Base-by-base conservation (phyloP, 2,113 vertebrate species). In the Phaetusa simplex region DNA sequence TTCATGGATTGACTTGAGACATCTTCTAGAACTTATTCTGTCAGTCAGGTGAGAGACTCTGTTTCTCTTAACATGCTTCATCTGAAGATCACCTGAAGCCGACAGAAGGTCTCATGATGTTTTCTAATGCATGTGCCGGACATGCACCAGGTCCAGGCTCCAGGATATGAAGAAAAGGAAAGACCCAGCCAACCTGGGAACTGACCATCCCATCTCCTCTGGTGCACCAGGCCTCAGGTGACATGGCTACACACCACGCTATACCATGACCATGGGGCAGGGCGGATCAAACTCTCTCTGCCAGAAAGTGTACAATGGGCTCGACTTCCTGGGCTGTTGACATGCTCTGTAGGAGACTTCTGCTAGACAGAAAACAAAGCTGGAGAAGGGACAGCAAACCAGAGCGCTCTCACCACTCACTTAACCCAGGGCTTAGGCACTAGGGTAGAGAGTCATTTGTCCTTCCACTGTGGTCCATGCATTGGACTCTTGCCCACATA, bases 61-160 rank as follows among this genome's bases (percentile, higher is more conserved):
- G 0, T 56, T 87, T 61, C 50, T 73, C 22, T 38, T 29, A 58
- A 49, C 19, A 77, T 22, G 23, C 14, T 77, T 30, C 21, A n/a
- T 26, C n/a, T 59, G 69, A 78, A 52, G 50, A 73, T 38, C 23
- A 17, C 29, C 26, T 71, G 69, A 40, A 86, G 38, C 13, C 2
- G 3, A 18, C 1, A 40, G 10, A 82, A 80, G 30, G 17, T 73
- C 55, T 42, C 61, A 40, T 3, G 1, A 38, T 0, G 3, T 21
- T 21, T 65, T 40, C 34, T 78, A 15, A 23, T 36, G 15, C 67
- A 40, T 2, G 0, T 49, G 17, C 32, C 2, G 1, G 6, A 13
- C 4, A 0, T 19, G 56, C 11, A 36, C 6, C 43, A 76, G 32
- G 6, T 45, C 47, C 78, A 74, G 27, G 7, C 8, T 58, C 61